A percentile compares a stretch with the other conserved stretches of the same genome.
These are phyloP conservation scores for Pelecanus crispus DNA, from an alignment of 2,113 vertebrate species.

Conservation along the genomic window DNA sequence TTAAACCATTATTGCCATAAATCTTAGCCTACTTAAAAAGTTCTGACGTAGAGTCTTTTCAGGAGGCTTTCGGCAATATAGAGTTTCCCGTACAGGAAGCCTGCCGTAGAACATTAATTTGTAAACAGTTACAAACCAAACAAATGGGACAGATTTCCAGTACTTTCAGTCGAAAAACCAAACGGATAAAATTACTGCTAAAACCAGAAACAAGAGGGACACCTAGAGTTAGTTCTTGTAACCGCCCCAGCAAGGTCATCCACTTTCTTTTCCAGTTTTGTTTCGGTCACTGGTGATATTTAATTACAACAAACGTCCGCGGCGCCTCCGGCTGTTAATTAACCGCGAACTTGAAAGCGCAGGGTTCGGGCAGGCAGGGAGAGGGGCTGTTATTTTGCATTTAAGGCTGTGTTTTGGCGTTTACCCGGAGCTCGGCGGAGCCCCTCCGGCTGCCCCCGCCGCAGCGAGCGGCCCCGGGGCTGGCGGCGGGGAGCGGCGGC, in stretches of 20 bases:
- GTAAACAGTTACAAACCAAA: background rate
- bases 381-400: too few species aligned
- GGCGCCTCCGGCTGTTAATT: background rate
- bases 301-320: background rate
- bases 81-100: background rate
- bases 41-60: background rate
- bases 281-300: background rate
- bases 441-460: background rate
- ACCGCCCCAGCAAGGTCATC: background rate
- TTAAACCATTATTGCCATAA: background rate
- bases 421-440: too few species aligned
- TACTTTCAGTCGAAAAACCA: background rate
- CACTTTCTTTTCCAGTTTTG: background rate
- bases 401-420: fast-evolving
- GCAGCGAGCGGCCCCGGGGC: background rate
- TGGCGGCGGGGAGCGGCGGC: background rate
- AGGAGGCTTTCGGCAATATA: background rate
- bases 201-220: conserved; percentile 12
- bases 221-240: background rate
- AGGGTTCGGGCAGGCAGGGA: background rate
- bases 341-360: background rate
- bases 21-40: background rate
- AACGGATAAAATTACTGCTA: background rate
- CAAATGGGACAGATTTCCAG: background rate
- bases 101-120: background rate